A percentile compares a stretch with the other conserved stretches of the same genome.
phyloP scores from a whole-genome alignment of 2,797 vertebrate species.

The Chromobotia macracanthus region DNA sequence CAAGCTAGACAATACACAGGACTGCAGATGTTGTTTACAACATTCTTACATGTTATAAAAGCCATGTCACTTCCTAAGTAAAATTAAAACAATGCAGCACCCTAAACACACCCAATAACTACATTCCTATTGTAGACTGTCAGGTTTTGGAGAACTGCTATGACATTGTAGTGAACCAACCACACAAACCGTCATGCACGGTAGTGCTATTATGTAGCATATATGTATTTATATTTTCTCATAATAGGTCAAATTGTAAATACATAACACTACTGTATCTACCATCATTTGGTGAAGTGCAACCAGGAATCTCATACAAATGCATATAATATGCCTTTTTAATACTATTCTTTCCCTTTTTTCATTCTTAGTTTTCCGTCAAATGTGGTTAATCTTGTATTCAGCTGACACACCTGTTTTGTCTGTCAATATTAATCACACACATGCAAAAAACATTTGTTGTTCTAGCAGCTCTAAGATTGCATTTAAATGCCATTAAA shows the following conservation, averaged over 20 bases:
- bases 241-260: slow-evolving; percentile 51
- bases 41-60: not conserved
- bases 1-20: not conserved
- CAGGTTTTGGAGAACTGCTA: not conserved
- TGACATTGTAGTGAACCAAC: not conserved
- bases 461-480: slow-evolving; percentile 61
- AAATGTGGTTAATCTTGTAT: slow-evolving; percentile 45
- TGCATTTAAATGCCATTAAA: slow-evolving; percentile 76
- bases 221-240: slow-evolving; percentile 36
- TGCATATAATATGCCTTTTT: not conserved
- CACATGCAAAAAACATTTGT: slow-evolving; percentile 61
- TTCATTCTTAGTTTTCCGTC: slow-evolving; percentile 27
- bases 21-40: not conserved
- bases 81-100: not conserved
- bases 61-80: too few species aligned
- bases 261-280: not conserved
- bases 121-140: not conserved
- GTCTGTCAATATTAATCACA: slow-evolving; percentile 60
- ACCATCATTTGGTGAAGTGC: not conserved
- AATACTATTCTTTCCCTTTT: slow-evolving; percentile 2
- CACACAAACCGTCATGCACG: not conserved
- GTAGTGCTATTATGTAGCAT: not conserved
- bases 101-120: not conserved
- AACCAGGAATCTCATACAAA: not conserved
- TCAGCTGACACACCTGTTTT: slow-evolving; percentile 1